These are phyloP conservation scores for Malachius bipustulatus DNA, from an alignment of 2,888 invertebrate genomes.

Conservation along the genomic window DNA sequence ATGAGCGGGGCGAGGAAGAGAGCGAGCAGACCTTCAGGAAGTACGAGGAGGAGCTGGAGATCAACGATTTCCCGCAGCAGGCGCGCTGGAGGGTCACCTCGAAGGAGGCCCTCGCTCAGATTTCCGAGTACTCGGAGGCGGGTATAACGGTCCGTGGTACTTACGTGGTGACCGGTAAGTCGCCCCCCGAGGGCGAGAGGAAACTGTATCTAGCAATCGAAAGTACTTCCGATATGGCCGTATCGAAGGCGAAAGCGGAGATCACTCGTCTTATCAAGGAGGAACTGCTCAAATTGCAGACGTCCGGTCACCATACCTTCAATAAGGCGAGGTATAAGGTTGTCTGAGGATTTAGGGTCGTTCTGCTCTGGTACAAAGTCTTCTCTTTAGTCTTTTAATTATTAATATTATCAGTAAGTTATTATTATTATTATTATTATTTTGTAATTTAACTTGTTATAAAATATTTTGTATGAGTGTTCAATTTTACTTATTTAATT, in stretches of 20 bases:
- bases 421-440: no score
- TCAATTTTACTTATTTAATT: no score
- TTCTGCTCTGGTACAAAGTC: not conserved
- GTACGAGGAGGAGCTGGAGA: slow-evolving; percentile 98
- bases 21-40: slow-evolving; percentile 66
- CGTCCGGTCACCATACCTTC: slow-evolving; percentile 73
- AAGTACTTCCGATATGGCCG: slow-evolving; percentile 91
- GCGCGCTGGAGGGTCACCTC: slow-evolving; percentile 97
- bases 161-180: slow-evolving; percentile 80
- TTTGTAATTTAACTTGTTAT: no score
- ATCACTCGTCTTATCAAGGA: slow-evolving; percentile 97
- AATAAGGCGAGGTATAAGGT: slow-evolving; percentile 94
- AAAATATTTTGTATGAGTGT: no score
- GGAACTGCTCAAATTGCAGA: slow-evolving; percentile 84
- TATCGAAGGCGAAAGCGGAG: slow-evolving; percentile 92
- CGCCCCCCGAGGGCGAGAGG: slow-evolving; percentile 83
- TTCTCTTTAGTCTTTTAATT: not conserved
- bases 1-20: slow-evolving; percentile 52
- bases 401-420: no score
- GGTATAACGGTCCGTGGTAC: slow-evolving; percentile 98
- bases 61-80: slow-evolving; percentile 99
- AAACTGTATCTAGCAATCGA: slow-evolving; percentile 98
- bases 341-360: slow-evolving; percentile 43
- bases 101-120: slow-evolving; percentile 95
- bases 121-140: slow-evolving; percentile 98